Evolutionary conservation across 2,888 invertebrate species (phyloP).

Genomic region (Nomada fucata): DNA sequence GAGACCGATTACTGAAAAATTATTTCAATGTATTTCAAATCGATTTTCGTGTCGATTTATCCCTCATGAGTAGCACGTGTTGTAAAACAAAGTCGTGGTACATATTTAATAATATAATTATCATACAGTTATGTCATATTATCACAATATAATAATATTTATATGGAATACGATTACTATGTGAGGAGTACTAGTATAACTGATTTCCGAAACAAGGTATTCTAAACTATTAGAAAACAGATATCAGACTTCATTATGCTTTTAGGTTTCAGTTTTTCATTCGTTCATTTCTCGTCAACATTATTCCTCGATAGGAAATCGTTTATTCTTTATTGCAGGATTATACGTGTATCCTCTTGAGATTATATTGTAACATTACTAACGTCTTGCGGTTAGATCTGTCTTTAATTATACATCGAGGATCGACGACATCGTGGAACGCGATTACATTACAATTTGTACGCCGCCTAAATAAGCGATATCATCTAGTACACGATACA

Average conservation of each 20-base stretch:
- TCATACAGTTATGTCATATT: constrained; percentile 75
- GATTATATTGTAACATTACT: constrained; percentile 26
- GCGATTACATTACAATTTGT: constrained; percentile 51
- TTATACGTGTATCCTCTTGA: constrained; percentile 25
- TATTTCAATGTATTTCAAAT: constrained; percentile 61
- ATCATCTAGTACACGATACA: constrained; percentile 59
- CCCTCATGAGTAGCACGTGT: constrained; percentile 51
- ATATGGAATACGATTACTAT: constrained; percentile 78
- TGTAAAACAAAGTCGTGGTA: constrained; percentile 57
- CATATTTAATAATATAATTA: constrained; percentile 57
- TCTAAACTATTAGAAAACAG: constrained; percentile 36
- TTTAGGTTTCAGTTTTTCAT: constrained; percentile 20
- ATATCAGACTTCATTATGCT: constrained; percentile 46
- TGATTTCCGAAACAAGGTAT: constrained; percentile 30
- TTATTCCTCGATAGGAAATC: constrained; percentile 13
- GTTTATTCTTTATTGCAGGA: constrained; percentile 33
- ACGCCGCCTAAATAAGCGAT: constrained; percentile 49
- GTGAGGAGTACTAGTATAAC: constrained; percentile 50
- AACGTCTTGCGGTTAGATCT: constrained; percentile 12
- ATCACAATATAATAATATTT: constrained; percentile 81
- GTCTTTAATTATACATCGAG: constrained; percentile 12
- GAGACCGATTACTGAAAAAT: constrained; percentile 65
- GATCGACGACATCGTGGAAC: constrained; percentile 33
- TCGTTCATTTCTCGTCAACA: constrained; percentile 28
- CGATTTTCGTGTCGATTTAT: constrained; percentile 53